Conservation (phyloP, 2,888 invertebrate species). For the Creontiades dilutus region DNA sequence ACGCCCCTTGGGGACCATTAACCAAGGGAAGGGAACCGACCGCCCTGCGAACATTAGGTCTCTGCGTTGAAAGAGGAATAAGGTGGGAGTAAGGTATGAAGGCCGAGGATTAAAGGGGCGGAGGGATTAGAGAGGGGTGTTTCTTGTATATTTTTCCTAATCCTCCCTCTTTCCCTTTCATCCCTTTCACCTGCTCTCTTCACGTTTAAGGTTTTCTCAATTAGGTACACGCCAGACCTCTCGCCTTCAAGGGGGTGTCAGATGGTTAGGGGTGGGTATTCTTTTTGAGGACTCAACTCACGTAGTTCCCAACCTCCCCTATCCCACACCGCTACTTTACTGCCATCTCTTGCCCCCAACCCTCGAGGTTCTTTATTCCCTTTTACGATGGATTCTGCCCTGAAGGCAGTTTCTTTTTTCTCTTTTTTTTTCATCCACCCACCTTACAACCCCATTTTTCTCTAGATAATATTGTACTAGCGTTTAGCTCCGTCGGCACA, state of each 20-base stretch:
- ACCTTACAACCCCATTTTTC: too few relatives aligned
- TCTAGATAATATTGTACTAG: too few relatives aligned
- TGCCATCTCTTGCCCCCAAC: too few relatives aligned
- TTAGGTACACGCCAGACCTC: conserved; percentile 13
- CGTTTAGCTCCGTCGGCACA: too few relatives aligned
- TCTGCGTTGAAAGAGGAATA: neutral
- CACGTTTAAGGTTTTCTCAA: conserved; percentile 40
- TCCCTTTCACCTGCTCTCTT: conserved; percentile 5
- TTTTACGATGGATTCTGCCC: neutral
- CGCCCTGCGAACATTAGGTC: neutral
- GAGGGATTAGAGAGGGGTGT: neutral
- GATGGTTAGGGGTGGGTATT: neutral
- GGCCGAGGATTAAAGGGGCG: neutral
- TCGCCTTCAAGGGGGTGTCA: conserved; percentile 1
- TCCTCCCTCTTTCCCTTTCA: neutral
- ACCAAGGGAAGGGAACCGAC: neutral
- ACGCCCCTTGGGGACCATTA: conserved; percentile 14
- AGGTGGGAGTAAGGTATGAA: neutral
- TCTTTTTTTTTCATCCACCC: neutral
- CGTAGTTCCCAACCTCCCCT: neutral
- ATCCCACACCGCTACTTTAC: neutral
- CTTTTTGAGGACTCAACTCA: conserved; percentile 18
- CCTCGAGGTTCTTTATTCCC: neutral
- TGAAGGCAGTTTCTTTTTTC: neutral
- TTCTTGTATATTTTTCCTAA: neutral